Evolutionary conservation across 2,113 vertebrate species (phyloP).

Genomic region (Lampris megalopsis): DNA sequence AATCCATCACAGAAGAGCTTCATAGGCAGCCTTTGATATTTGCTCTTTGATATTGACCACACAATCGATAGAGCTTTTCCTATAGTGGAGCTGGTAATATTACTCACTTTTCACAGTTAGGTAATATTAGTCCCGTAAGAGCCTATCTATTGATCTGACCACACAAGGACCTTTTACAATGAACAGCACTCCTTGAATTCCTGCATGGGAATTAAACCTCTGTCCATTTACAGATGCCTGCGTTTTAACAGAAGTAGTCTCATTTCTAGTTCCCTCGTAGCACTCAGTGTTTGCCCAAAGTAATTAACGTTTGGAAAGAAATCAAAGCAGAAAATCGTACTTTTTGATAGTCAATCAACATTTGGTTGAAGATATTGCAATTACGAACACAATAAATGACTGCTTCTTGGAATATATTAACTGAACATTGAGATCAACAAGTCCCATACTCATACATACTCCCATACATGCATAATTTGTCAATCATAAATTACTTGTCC

Average conservation of each 20-base stretch:
- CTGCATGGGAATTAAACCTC: not conserved
- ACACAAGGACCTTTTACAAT: constrained; percentile 31
- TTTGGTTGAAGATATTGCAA: no score
- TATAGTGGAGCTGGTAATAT: constrained; percentile 73
- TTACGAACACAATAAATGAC: no score
- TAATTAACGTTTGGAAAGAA: constrained; percentile 9
- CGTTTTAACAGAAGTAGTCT: not conserved
- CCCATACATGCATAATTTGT: no score
- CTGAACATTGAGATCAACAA: not conserved
- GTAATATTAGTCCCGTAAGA: constrained; percentile 74
- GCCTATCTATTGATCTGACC: constrained; percentile 68
- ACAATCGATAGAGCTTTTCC: constrained; percentile 74
- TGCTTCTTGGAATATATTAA: constrained; percentile 11
- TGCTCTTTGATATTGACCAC: constrained; percentile 75
- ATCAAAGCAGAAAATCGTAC: constrained; percentile 11
- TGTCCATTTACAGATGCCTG: constrained; percentile 8
- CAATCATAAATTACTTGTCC: no score
- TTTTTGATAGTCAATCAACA: constrained; percentile 1
- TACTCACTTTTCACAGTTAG: constrained; percentile 77
- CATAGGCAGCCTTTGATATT: constrained; percentile 64
- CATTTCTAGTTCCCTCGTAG: not conserved
- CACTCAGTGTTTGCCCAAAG: constrained; percentile 22
- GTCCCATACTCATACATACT: no score
- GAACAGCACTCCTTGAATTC: constrained; percentile 3
- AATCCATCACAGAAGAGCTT: constrained; percentile 58